These are phyloP conservation scores for Fulica atra DNA, from an alignment of 2,113 vertebrate genomes.

Conservation along the genomic window DNA sequence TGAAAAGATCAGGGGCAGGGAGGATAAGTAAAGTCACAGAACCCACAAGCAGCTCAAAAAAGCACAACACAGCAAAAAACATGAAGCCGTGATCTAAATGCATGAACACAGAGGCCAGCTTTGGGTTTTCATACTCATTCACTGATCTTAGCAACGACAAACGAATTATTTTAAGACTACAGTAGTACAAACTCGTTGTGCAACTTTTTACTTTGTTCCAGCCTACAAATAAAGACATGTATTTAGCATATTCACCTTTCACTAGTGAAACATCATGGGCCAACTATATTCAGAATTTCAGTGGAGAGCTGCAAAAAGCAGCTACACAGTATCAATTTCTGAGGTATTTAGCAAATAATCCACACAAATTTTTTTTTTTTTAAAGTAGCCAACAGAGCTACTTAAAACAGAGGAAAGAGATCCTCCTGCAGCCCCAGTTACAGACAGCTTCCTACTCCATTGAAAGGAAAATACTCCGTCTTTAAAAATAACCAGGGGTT, in stretches of 20 bases:
- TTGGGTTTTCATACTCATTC: neutral
- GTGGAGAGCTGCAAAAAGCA: neutral
- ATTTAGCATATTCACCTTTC: neutral
- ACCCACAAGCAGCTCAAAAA: conserved; percentile 25
- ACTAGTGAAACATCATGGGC: neutral
- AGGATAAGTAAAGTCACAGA: conserved; percentile 6
- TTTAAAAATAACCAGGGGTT: neutral
- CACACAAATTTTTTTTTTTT: neutral
- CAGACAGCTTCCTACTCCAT: neutral
- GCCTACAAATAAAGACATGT: neutral
- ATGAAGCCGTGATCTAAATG: neutral
- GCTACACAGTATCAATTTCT: neutral
- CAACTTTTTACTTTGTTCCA: neutral
- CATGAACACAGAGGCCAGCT: neutral
- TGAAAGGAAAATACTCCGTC: neutral
- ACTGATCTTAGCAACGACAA: neutral
- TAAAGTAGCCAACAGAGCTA: neutral
- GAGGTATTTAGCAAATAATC: neutral
- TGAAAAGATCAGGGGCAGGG: neutral
- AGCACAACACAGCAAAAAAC: conserved; percentile 17
- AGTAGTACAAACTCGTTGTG: neutral
- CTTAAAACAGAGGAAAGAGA: neutral
- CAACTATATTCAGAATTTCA: neutral
- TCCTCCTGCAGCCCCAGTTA: neutral
- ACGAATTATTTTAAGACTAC: neutral